Base-by-base conservation (phyloP, 2,113 vertebrate species). In the Oplegnathus fasciatus region DNA sequence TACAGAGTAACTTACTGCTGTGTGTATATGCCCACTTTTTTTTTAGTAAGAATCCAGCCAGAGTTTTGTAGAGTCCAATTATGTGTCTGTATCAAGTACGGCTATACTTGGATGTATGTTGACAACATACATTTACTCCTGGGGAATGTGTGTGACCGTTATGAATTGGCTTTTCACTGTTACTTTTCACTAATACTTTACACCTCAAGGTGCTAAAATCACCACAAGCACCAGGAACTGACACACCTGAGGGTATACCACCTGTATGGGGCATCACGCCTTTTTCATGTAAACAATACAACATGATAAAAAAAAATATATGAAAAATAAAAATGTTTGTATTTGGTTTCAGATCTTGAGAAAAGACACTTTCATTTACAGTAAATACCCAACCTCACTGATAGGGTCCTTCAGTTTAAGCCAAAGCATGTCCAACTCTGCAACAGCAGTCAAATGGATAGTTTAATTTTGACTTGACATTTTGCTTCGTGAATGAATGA, bases 131-230 rank as follows among this genome's bases (percentile, higher is more conserved):
- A 48, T 81, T 65, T 42, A 44, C 32, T 32, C 68, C 14, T 34
- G 50, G 61, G 71, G 40, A 28, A 20, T 11, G 48, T 22, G 28
- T 42, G 18, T 44, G 9, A 74, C 4, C n/a, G 32, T 32, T 61
- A 58, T 2, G 8, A 17, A 13, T 42, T 24, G 46, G 8, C 57
- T 64, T 62, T 52, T 32, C 7, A 24, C 13, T 64, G 24, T 62
- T 10, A 0, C n/a, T n/a, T n/a, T 37, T 37, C 34, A 6, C 34
- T 37, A 37, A 32, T 22, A 54, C 44, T 37, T 52, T 24, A 37
- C 68, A 72, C 46, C 14, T 42, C 20, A 30, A 64, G n/a, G 46
- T 72, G 68, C 44, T 54, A 62, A 80, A 80, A 80, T 62, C 57
- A 15, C 37, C 22, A 34, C 5, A n/a, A n/a, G n/a, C 6, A 37